A percentile compares a stretch with the other conserved stretches of the same genome.
Conservation (phyloP, 2,888 invertebrate species). For the Tupiocoris notatus region DNA sequence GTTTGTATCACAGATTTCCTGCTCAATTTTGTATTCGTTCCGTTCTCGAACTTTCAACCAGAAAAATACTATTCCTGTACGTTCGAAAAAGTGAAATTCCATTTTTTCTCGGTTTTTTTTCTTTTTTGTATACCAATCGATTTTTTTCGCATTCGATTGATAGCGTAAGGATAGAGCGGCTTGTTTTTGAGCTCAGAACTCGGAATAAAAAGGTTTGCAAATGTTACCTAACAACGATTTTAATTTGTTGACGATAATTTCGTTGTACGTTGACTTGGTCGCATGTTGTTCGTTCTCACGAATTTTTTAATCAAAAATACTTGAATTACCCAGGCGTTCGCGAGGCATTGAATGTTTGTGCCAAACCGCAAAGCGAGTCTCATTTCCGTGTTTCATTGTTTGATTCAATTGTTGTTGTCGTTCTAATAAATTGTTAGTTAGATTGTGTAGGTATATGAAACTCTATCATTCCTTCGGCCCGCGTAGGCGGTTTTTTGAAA, state of each 20-base stretch:
- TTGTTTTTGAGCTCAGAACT: not conserved
- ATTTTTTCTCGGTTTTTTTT: not conserved
- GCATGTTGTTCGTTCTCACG: not conserved
- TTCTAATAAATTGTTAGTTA: not conserved
- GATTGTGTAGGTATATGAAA: not conserved
- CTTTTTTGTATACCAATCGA: not conserved
- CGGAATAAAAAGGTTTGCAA: not conserved
- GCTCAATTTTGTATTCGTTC: not conserved
- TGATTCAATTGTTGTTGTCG: not conserved
- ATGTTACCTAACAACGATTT: not conserved
- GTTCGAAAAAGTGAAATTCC: not conserved
- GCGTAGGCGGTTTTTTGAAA: too few species aligned
- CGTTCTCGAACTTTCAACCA: not conserved
- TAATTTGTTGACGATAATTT: not conserved
- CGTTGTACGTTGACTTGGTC: not conserved
- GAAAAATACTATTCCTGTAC: not conserved
- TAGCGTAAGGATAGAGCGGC: not conserved
- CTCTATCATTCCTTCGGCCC: not conserved
- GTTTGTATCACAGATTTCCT: not conserved
- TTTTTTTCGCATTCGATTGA: too few species aligned
- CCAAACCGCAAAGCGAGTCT: constrained; percentile 28
- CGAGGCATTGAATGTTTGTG: constrained; percentile 5
- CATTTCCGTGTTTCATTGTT: not conserved
- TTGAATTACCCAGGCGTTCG: not conserved
- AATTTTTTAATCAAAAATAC: not conserved